Base-by-base conservation (phyloP, 37 sponge, comb jelly and placozoan genomes). In the Chondrilla cf. caribensis region DNA sequence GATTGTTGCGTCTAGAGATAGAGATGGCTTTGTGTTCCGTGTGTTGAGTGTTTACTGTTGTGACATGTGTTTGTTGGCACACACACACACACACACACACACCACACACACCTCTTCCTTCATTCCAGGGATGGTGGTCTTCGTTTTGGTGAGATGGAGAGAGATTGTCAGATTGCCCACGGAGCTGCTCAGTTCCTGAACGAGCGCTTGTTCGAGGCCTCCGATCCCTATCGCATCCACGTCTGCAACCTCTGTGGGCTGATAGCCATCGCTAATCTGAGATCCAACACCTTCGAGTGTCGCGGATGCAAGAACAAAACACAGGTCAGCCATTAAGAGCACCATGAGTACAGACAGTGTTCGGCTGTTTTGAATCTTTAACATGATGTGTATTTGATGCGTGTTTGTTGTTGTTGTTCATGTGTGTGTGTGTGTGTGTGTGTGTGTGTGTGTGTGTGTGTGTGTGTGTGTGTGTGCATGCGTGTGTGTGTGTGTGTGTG, bases 131-230 rank as follows among this genome's bases (percentile, higher is more conserved):
- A 98, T 82, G 99, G 99, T n/a, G 99, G 99, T 58, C 81, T 98
- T 18, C 79, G 99, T 28, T 98, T 98, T 88, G 99, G 99, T 77
- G 99, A 98, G 87, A 98, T 98, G 99, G 99, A 98, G 78, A 84
- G 99, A 22, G 99, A 98, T 72, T 96, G 97, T 89, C 98, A 96
- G 81, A 94, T 98, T 57, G 97, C 99, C 2, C 99, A 98, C 80
- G 99, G 99, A 71, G 99, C 99, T 9, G 93, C 97, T 7, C 98
- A 96, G 93, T 98, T 98, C 82, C 91, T 98, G 15, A 95, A 96
- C 47, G 99, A 98, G 78, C 79, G 99, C 29, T 83, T 98, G 60
- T 98, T 89, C 68, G 91, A 90, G 22, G 97, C 82, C 32, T 98
- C 99, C 9, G 99, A 98, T 84, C 87, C 97, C 6, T 98, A 98